Base-by-base conservation (phyloP, 2,113 vertebrate genomes). In the Eupsittula cactorum region DNA sequence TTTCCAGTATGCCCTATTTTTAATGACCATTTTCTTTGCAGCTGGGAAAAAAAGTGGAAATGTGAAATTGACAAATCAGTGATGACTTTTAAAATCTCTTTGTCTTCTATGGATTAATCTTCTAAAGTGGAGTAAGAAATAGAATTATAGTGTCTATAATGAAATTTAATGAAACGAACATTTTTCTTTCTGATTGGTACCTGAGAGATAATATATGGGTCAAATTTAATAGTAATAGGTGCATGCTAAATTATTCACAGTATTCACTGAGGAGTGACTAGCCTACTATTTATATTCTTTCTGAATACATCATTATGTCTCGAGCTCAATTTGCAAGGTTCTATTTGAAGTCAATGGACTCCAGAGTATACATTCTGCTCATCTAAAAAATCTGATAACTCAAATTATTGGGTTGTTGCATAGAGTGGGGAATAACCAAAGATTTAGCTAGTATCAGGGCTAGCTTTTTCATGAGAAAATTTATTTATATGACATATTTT, bases 211-310 rank as follows among this genome's bases (percentile, higher is more conserved):
- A 93, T 95, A 96, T 93, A 88, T 96, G 82, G 95, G 93, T 97
- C 95, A 97, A 88, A 96, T 6, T 82, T 65, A 90, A 92, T 55
- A 92, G 64, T 79, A 92, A 94, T 41, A 88, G 77, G 69, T 0
- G 0, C 39, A 82, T 91, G 69, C 20, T 92, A 95, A 96, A 97
- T 96, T 97, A 95, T 95, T 93, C 88, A 79, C 5, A 0, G 65
- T 96, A 97, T 95, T 94, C 96, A 96, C 95, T 82, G 95, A 97
- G 96, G 95, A 96, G 77, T 93, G 93, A 96, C 95, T 97, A 96
- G 93, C 82, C 77, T 95, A 91, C 92, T 96, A 96, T 96, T 96
- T 96, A 88, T 97, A 96, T 91, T 96, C 90, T 93, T 93, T 94
- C 77, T 94, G 86, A 95, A 92, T 41, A 95, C 50, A 93, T 96